phyloP scores from a whole-genome alignment of 2,888 invertebrate species.

The Euclidia mi region DNA sequence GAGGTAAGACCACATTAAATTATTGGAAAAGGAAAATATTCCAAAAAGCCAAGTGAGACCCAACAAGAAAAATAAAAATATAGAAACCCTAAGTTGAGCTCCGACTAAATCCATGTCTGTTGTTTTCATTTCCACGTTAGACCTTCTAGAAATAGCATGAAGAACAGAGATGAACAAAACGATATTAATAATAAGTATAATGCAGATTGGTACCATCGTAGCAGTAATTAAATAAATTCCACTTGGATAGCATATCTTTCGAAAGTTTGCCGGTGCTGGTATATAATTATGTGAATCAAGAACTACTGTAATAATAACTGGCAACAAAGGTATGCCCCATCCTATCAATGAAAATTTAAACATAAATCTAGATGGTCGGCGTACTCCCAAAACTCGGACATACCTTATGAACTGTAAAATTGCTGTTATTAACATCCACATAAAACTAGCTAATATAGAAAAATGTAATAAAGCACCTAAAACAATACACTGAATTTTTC shows the following conservation, averaged over 20 bases:
- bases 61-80: conserved; percentile 90
- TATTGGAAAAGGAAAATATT: conserved; percentile 85
- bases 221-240: conserved; percentile 84
- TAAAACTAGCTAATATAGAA: conserved; percentile 92
- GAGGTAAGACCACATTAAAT: conserved; percentile 89
- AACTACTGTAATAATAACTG: conserved; percentile 83
- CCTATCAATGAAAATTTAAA: conserved; percentile 91
- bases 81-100: conserved; percentile 88
- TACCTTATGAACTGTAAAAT: conserved; percentile 92
- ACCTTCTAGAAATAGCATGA: conserved; percentile 85
- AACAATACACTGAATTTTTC: conserved; percentile 84
- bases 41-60: conserved; percentile 92
- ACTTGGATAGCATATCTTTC: conserved; percentile 88
- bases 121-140: conserved; percentile 85
- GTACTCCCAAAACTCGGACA: conserved; percentile 91
- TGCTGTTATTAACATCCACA: conserved; percentile 93
- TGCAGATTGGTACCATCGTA: conserved; percentile 87
- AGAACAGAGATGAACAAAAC: conserved; percentile 89
- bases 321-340: conserved; percentile 91
- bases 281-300: conserved; percentile 85
- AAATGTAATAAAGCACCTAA: conserved; percentile 92
- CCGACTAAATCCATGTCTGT: conserved; percentile 77
- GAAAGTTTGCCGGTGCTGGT: conserved; percentile 59
- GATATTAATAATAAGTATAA: conserved; percentile 87
- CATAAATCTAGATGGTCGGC: conserved; percentile 90